phyloP scores from a whole-genome alignment of 2,888 invertebrate genomes.

The Escarpia spicata region DNA sequence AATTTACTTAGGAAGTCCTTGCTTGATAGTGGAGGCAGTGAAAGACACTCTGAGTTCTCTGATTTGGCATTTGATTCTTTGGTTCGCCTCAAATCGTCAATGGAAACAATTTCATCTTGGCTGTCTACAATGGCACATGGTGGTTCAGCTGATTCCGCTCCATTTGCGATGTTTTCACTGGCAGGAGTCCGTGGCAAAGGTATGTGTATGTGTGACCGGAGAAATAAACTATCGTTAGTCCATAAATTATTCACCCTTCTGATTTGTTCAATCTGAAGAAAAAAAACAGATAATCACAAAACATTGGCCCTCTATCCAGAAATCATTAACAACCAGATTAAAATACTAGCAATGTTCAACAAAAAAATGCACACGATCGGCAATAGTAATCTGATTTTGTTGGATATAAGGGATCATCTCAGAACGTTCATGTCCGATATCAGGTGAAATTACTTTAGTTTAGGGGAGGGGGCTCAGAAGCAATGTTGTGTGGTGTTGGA shows the following conservation, averaged over 20 bases:
- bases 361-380: too few relatives aligned
- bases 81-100: background rate
- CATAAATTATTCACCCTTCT: constrained; percentile 89
- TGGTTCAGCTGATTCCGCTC: background rate
- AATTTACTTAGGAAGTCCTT: constrained; percentile 5
- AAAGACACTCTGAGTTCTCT: background rate
- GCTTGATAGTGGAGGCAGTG: background rate
- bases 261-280: constrained; percentile 88
- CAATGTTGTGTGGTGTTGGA: too few relatives aligned
- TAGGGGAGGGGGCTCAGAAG: too few relatives aligned
- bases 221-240: constrained; percentile 91
- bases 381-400: too few relatives aligned
- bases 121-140: background rate
- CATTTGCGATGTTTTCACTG: background rate
- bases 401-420: too few relatives aligned
- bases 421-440: too few relatives aligned
- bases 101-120: constrained; percentile 5
- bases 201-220: constrained; percentile 87
- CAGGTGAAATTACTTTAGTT: too few relatives aligned
- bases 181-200: constrained; percentile 67
- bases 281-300: constrained; percentile 60
- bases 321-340: background rate
- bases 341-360: too few relatives aligned
- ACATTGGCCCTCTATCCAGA: background rate
- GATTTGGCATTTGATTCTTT: background rate